Conservation (phyloP, 1,140 invertebrate species). For the Micrasema minimum region DNA sequence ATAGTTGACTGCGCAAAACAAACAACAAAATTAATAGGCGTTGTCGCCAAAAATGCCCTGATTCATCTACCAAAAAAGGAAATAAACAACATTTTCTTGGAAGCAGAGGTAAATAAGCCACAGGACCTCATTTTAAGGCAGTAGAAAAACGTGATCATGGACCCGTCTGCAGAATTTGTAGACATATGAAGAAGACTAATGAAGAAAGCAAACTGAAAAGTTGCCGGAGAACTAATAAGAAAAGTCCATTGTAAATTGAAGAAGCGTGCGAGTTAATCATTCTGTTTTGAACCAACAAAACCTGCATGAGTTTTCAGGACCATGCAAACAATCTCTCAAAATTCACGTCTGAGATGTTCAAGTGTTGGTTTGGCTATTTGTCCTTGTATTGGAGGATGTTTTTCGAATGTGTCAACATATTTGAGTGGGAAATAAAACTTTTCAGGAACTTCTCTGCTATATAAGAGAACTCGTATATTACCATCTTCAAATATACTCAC, state of each 20-base stretch:
- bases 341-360: not conserved
- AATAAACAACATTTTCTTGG: not conserved
- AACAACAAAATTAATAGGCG: too few relatives aligned
- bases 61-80: not conserved
- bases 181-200: not conserved
- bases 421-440: not conserved
- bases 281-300: constrained; percentile 8
- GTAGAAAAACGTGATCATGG: not conserved
- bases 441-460: not conserved
- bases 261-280: not conserved
- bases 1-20: too few relatives aligned
- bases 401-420: not conserved
- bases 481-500: not conserved
- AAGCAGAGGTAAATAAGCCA: not conserved
- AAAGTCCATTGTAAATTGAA: not conserved
- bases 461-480: not conserved
- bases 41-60: too few relatives aligned
- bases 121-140: not conserved
- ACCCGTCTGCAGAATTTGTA: not conserved
- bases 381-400: not conserved
- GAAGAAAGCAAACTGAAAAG: not conserved
- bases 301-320: constrained; percentile 6
- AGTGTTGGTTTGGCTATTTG: not conserved
- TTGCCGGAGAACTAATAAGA: not conserved
- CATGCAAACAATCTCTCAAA: not conserved